A percentile compares a stretch with the other conserved stretches of the same genome.
phyloP scores from a whole-genome alignment of 2,797 vertebrate species.

The Brachyrhaphis roseni region DNA sequence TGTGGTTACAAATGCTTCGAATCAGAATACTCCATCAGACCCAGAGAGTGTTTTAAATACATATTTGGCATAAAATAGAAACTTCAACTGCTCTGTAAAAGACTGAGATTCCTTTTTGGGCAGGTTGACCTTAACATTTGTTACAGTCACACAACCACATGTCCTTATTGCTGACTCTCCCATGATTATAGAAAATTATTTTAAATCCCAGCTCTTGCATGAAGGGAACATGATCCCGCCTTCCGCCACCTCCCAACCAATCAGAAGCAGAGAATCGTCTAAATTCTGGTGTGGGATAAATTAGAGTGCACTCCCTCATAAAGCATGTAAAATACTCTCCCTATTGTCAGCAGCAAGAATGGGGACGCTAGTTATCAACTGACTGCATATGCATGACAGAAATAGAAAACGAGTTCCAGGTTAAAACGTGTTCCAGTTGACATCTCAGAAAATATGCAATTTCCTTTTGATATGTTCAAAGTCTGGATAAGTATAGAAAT shows the following conservation, averaged over 20 bases:
- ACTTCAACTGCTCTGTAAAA: background rate
- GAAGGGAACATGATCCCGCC: background rate
- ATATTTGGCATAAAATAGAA: background rate
- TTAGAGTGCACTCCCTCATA: background rate
- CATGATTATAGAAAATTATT: background rate
- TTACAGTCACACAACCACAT: background rate
- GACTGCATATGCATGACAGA: background rate
- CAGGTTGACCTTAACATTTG: background rate
- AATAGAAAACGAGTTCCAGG: background rate
- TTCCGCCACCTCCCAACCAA: background rate
- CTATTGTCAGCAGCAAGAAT: background rate
- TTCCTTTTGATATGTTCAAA: background rate
- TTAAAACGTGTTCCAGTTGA: too few species aligned
- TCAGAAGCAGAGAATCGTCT: background rate
- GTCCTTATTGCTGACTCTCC: background rate
- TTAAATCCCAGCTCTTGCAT: background rate
- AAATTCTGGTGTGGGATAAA: background rate
- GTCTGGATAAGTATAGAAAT: background rate
- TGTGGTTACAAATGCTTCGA: background rate
- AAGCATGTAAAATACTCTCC: background rate
- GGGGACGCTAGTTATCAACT: background rate
- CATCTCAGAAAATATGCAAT: background rate
- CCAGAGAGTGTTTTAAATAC: background rate
- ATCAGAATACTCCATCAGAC: background rate
- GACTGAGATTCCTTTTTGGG: background rate